Conservation (phyloP, 2,797 vertebrate genomes). For the Cirrhinus molitorella region DNA sequence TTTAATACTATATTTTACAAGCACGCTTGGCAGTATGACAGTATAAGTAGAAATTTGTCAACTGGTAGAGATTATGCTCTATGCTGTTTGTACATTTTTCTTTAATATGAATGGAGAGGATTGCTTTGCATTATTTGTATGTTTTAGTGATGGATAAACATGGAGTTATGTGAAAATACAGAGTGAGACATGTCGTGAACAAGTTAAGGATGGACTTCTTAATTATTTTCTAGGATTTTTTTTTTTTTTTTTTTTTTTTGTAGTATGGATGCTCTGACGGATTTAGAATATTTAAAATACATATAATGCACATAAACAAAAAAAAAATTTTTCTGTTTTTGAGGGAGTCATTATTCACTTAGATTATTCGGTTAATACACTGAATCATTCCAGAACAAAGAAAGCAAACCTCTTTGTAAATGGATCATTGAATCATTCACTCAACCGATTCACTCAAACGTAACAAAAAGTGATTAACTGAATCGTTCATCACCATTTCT, state of each 20-base stretch:
- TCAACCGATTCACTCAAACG: background rate
- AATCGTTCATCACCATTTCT: background rate
- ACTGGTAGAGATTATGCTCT: background rate
- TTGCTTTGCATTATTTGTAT: background rate
- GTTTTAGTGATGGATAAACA: background rate
- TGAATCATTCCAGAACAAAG: background rate
- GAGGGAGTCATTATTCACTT: background rate
- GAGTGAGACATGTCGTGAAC: background rate
- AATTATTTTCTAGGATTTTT: background rate
- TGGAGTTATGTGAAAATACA: background rate
- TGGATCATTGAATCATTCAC: background rate
- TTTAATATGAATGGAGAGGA: background rate
- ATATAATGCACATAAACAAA: background rate
- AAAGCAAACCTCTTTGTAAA: background rate
- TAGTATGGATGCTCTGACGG: background rate
- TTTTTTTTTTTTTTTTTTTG: too few species aligned
- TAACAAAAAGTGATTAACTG: background rate
- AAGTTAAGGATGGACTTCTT: background rate
- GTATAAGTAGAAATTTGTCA: background rate
- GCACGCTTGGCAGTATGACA: background rate
- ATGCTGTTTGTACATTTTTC: background rate
- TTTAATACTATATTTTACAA: slow-evolving; percentile 7
- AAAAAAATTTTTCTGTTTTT: background rate
- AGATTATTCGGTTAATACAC: background rate
- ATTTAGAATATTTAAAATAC: background rate